Conservation (phyloP, 2,113 vertebrate species). For the Hippocampus comes region DNA sequence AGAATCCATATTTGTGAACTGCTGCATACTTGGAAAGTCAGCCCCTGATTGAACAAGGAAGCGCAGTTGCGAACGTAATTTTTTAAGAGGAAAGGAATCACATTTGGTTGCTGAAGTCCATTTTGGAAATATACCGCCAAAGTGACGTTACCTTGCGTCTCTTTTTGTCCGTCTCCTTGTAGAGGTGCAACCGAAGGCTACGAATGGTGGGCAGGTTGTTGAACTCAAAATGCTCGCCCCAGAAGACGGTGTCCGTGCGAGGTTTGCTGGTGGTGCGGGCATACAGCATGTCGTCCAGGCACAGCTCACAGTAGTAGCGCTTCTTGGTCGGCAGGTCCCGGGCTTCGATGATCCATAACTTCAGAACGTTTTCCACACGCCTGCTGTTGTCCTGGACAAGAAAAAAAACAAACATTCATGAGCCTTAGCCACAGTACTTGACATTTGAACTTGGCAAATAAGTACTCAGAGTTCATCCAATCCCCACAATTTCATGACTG, state of each 20-base stretch:
- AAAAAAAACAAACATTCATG: conserved; percentile 8
- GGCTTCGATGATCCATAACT: conserved; percentile 96
- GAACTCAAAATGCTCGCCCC: conserved; percentile 98
- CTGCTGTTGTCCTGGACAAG: conserved; percentile 89
- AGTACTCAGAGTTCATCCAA: too few species aligned
- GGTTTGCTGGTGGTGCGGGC: conserved; percentile 96
- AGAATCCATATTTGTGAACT: neutral
- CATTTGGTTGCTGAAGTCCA: neutral
- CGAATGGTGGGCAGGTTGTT: conserved; percentile 93
- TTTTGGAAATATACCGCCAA: neutral
- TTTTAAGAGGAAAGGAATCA: neutral
- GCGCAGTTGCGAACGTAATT: neutral
- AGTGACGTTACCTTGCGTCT: conserved; percentile 78
- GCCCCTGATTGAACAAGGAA: neutral
- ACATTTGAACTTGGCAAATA: neutral
- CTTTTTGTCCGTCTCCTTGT: conserved; percentile 97
- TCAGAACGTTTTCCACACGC: conserved; percentile 92
- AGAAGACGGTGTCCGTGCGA: conserved; percentile 93
- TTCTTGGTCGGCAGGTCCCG: conserved; percentile 94
- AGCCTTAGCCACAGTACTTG: neutral
- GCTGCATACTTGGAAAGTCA: neutral
- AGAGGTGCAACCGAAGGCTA: conserved; percentile 92
- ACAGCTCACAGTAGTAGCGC: conserved; percentile 97
- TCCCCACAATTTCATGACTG: neutral
- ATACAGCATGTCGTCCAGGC: conserved; percentile 95